A percentile compares a stretch with the other conserved stretches of the same genome.
These are phyloP conservation scores for Thereva nobilitata DNA, from an alignment of 2,888 invertebrate genomes.

Conservation along the genomic window DNA sequence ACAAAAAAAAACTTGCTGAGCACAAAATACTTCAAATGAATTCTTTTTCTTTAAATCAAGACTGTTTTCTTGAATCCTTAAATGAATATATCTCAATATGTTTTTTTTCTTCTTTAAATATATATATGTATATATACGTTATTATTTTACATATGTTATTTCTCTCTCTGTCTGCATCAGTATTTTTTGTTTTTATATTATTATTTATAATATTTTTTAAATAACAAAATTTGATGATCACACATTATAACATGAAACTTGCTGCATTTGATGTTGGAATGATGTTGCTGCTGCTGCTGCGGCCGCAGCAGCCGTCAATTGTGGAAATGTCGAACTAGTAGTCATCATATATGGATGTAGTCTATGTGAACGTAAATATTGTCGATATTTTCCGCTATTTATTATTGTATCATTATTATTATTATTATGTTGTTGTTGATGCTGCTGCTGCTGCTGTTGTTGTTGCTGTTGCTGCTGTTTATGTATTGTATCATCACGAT, in stretches of 20 bases:
- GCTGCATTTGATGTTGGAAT: slow-evolving; percentile 61
- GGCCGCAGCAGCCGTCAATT: slow-evolving; percentile 55
- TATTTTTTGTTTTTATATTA: slow-evolving; percentile 1
- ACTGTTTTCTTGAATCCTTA: slow-evolving; percentile 13
- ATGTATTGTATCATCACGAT: slow-evolving; percentile 39
- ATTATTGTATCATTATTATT: slow-evolving; percentile 23
- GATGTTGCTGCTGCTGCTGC: slow-evolving; percentile 51
- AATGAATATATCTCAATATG: slow-evolving; percentile 4
- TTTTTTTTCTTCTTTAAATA: slow-evolving; percentile 1
- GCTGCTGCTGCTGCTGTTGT: slow-evolving; percentile 39
- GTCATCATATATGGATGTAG: slow-evolving; percentile 64
- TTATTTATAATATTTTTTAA: slow-evolving; percentile 8
- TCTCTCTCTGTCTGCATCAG: neutral
- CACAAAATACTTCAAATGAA: too few species aligned
- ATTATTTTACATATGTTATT: neutral
- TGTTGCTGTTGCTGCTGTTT: slow-evolving; percentile 39
- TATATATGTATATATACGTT: neutral
- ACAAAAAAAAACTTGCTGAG: too few species aligned
- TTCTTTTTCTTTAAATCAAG: slow-evolving; percentile 13
- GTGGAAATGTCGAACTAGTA: slow-evolving; percentile 60
- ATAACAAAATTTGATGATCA: slow-evolving; percentile 54
- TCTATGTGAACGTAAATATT: slow-evolving; percentile 63
- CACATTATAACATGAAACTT: slow-evolving; percentile 66
- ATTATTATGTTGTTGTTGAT: slow-evolving; percentile 37
- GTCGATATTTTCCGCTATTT: slow-evolving; percentile 62